Evolutionary conservation across 1,140 invertebrate species (phyloP).

Genomic region (Chironomus tepperi): DNA sequence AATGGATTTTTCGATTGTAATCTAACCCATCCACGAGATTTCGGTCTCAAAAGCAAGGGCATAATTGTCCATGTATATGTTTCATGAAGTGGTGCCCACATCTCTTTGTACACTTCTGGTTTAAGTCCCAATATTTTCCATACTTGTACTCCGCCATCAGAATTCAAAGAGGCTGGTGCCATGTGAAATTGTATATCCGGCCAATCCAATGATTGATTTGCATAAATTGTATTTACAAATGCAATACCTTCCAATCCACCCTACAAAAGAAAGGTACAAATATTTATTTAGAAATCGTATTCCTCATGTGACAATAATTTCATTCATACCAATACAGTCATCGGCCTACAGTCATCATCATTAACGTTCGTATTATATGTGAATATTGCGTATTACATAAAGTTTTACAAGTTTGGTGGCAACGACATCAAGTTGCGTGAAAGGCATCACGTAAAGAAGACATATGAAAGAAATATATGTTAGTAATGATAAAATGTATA

Average conservation of each 20-base stretch:
- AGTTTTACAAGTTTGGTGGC: too few relatives aligned
- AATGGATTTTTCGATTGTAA: slow-evolving; percentile 71
- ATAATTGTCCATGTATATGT: slow-evolving; percentile 76
- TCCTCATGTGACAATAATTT: not conserved
- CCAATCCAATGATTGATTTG: slow-evolving; percentile 59
- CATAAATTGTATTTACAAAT: slow-evolving; percentile 74
- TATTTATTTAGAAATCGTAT: not conserved
- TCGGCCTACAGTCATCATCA: slow-evolving; percentile 43
- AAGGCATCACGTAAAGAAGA: not conserved
- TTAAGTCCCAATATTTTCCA: slow-evolving; percentile 71
- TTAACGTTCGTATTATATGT: not conserved
- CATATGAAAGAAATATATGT: not conserved
- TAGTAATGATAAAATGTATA: not conserved
- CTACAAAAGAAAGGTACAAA: not conserved
- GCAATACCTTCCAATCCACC: slow-evolving; percentile 78
- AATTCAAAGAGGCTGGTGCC: slow-evolving; percentile 75
- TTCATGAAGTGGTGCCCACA: slow-evolving; percentile 65
- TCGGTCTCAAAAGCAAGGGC: slow-evolving; percentile 68
- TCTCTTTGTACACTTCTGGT: slow-evolving; percentile 68
- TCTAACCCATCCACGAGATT: slow-evolving; percentile 66
- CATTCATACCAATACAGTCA: slow-evolving; percentile 55
- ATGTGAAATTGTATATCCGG: slow-evolving; percentile 83
- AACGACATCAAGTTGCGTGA: slow-evolving; percentile 2
- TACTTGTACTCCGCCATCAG: slow-evolving; percentile 63
- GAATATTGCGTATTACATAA: too few relatives aligned